Conservation (phyloP, 2,888 invertebrate genomes). For the Andrena flavipes region DNA sequence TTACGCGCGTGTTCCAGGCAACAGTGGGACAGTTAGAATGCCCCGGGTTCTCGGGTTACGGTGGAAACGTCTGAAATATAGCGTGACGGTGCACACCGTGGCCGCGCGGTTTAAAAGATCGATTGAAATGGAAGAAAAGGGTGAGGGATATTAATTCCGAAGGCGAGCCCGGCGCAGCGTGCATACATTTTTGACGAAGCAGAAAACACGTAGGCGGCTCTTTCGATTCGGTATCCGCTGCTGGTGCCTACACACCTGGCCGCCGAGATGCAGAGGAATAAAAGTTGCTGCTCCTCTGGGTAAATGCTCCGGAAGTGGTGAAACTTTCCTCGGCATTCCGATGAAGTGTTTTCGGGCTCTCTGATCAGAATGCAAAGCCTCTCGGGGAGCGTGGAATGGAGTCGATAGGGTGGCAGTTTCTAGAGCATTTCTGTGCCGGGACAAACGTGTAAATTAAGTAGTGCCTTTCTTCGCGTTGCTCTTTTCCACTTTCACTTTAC, state of each 20-base stretch:
- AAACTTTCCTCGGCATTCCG: constrained; percentile 58
- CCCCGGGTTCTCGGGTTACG: not conserved
- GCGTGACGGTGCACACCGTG: not conserved
- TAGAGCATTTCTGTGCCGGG: not conserved
- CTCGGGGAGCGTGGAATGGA: constrained; percentile 20
- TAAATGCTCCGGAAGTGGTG: constrained; percentile 37
- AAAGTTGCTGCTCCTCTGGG: constrained; percentile 21
- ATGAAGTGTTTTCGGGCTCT: constrained; percentile 38
- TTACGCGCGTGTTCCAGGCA: not conserved
- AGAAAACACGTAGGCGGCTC: constrained; percentile 22
- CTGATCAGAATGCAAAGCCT: constrained; percentile 52
- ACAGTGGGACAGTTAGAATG: not conserved
- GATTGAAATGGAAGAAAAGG: not conserved
- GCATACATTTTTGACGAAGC: constrained; percentile 22
- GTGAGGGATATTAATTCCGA: constrained; percentile 19
- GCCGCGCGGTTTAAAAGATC: not conserved
- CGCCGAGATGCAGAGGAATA: constrained; percentile 29
- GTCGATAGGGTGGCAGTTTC: constrained; percentile 26
- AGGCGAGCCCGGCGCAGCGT: not conserved
- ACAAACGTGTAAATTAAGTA: constrained; percentile 41
- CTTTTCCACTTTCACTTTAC: not conserved
- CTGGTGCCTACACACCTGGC: constrained; percentile 9
- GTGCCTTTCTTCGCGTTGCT: not conserved
- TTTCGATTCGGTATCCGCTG: not conserved
- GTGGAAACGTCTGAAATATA: not conserved